Conservation (phyloP, 1,140 invertebrate species). For the Meteorus sp. region DNA sequence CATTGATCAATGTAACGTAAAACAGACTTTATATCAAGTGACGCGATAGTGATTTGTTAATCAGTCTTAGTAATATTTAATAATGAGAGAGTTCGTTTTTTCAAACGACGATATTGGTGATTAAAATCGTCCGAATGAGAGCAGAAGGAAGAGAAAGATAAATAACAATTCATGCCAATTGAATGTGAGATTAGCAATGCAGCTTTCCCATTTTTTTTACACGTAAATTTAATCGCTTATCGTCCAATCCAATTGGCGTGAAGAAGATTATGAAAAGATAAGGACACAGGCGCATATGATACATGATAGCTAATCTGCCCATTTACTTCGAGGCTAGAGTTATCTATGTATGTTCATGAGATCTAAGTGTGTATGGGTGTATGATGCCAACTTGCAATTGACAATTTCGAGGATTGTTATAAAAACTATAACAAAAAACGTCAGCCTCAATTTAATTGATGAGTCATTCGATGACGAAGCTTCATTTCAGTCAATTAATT, state of each 20-base stretch:
- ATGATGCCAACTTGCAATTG: background rate
- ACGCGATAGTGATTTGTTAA: slow-evolving; percentile 21
- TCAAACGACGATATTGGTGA: slow-evolving; percentile 22
- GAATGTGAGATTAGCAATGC: background rate
- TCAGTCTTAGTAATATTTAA: slow-evolving; percentile 1
- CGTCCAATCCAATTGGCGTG: slow-evolving; percentile 8
- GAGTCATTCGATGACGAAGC: background rate
- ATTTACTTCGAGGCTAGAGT: slow-evolving; percentile 19
- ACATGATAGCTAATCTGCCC: slow-evolving; percentile 18
- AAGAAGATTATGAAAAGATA: background rate
- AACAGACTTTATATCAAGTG: background rate
- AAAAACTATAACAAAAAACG: too few species aligned
- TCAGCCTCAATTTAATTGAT: too few species aligned
- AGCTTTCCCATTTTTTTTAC: slow-evolving; percentile 10
- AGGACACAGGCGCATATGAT: slow-evolving; percentile 5
- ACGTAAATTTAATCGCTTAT: background rate
- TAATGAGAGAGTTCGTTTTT: background rate
- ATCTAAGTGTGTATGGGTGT: background rate
- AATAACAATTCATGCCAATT: slow-evolving; percentile 15
- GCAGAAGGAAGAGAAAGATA: background rate
- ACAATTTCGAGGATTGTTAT: background rate
- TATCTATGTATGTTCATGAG: background rate
- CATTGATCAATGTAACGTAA: slow-evolving; percentile 4
- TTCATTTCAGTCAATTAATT: slow-evolving; percentile 16
- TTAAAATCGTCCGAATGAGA: slow-evolving; percentile 19